phyloP scores from a whole-genome alignment of 2,797 vertebrate genomes.

The Rhinichthys osculus region DNA sequence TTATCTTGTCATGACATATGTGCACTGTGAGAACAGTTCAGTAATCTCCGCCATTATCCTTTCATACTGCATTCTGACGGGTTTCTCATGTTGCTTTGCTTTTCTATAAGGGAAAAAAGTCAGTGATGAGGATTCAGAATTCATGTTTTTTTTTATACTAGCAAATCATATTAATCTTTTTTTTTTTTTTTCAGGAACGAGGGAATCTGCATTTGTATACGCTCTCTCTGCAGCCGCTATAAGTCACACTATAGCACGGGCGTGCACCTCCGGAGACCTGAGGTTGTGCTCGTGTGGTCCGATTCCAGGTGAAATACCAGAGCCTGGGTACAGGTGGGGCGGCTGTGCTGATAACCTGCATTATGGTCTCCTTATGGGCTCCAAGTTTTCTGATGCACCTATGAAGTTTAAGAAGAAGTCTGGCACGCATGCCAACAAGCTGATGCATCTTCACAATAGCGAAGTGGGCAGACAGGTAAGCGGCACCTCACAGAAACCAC shows the following conservation, averaged over 20 bases:
- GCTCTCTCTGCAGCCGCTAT: constrained; percentile 95
- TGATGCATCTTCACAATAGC: constrained; percentile 99
- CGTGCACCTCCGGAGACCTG: constrained; percentile 95
- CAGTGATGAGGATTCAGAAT: not conserved
- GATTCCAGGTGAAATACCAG: constrained; percentile 91
- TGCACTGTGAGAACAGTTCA: constrained; percentile 23
- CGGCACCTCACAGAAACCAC: not conserved
- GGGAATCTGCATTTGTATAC: constrained; percentile 96
- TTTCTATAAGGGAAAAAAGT: constrained; percentile 4
- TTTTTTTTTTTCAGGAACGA: constrained; percentile 82
- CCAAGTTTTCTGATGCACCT: constrained; percentile 98
- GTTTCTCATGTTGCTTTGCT: constrained; percentile 18
- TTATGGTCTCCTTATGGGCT: constrained; percentile 95
- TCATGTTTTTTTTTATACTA: not conserved
- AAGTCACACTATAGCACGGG: constrained; percentile 95
- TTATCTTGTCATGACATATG: constrained; percentile 50
- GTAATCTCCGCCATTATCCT: constrained; percentile 41
- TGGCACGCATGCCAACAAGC: constrained; percentile 95
- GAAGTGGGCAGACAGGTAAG: constrained; percentile 97
- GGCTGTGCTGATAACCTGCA: constrained; percentile 98
- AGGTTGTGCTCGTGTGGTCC: constrained; percentile 94
- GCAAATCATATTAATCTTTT: not conserved
- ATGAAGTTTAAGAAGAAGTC: constrained; percentile 98
- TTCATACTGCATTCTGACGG: constrained; percentile 12
- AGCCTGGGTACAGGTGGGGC: constrained; percentile 98